Conservation (phyloP, 2,113 vertebrate species). For the Oreochromis niloticus region DNA sequence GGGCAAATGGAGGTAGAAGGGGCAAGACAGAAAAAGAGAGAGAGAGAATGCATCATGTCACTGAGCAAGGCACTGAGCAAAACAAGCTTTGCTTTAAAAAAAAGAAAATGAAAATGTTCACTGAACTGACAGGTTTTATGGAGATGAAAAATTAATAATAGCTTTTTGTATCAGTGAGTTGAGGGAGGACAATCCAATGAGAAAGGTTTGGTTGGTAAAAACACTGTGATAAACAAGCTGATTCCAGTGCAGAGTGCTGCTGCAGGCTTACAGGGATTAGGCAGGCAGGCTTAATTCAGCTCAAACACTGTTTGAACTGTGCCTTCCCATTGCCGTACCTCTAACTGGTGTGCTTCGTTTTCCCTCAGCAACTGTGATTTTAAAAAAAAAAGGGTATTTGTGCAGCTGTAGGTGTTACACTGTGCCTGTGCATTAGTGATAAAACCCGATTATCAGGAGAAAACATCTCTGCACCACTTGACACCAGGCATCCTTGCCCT, state of each 20-base stretch:
- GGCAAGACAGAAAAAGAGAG: not conserved
- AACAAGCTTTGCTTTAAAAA: not conserved
- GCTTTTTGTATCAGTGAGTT: constrained; percentile 24
- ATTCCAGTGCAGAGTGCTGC: constrained; percentile 55
- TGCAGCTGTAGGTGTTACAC: not conserved
- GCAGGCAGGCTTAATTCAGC: constrained; percentile 68
- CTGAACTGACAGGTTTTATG: constrained; percentile 10
- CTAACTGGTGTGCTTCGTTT: constrained; percentile 13
- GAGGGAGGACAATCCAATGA: constrained; percentile 35
- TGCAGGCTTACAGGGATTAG: constrained; percentile 70
- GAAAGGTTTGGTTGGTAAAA: constrained; percentile 40
- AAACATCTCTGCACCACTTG: not conserved
- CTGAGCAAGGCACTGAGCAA: not conserved
- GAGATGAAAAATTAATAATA: constrained; percentile 3
- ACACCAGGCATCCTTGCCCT: constrained; percentile 21
- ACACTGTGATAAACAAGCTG: constrained; percentile 65
- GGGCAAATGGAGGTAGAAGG: not conserved
- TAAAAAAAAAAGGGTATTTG: not conserved
- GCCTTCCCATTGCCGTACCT: constrained; percentile 43
- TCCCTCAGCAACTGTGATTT: not conserved
- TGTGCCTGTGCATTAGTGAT: constrained; percentile 20
- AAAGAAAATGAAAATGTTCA: not conserved
- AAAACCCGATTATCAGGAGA: constrained; percentile 1
- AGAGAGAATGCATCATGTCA: not conserved
- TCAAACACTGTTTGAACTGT: constrained; percentile 65